Evolutionary conservation across 1,140 invertebrate species (phyloP).

Genomic region (Bathynomus jamesi): DNA sequence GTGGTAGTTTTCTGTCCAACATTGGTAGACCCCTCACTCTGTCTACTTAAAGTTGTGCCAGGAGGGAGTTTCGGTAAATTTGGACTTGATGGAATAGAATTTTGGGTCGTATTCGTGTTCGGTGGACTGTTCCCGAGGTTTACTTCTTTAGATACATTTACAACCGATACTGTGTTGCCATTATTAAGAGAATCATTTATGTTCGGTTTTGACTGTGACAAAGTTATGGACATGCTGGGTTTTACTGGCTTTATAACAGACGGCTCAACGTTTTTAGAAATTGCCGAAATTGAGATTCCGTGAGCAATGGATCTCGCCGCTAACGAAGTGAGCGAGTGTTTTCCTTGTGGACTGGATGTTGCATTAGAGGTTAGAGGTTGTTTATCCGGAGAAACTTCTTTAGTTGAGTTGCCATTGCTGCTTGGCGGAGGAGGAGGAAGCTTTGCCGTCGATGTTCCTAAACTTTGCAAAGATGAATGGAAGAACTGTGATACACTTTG

Average conservation of each 20-base stretch:
- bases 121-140: neutral
- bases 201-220: neutral
- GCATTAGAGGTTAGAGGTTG: neutral
- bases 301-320: neutral
- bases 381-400: no score
- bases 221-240: neutral
- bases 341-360: neutral
- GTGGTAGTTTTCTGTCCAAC: neutral
- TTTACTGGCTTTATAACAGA: neutral
- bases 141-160: neutral
- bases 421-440: conserved; percentile 18
- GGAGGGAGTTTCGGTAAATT: neutral
- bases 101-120: neutral
- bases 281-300: neutral
- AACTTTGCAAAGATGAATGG: conserved; percentile 20
- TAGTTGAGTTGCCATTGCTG: no score
- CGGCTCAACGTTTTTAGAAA: neutral
- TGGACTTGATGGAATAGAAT: neutral
- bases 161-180: neutral
- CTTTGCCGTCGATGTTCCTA: conserved; percentile 25
- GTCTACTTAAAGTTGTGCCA: neutral
- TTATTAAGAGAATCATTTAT: neutral
- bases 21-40: neutral
- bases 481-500: conserved; percentile 33
- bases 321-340: neutral